Percentiles rank a stretch among this genome's conserved stretches.
These are phyloP conservation scores for Timandra comae DNA, from an alignment of 2,888 invertebrate genomes.

Conservation along the genomic window DNA sequence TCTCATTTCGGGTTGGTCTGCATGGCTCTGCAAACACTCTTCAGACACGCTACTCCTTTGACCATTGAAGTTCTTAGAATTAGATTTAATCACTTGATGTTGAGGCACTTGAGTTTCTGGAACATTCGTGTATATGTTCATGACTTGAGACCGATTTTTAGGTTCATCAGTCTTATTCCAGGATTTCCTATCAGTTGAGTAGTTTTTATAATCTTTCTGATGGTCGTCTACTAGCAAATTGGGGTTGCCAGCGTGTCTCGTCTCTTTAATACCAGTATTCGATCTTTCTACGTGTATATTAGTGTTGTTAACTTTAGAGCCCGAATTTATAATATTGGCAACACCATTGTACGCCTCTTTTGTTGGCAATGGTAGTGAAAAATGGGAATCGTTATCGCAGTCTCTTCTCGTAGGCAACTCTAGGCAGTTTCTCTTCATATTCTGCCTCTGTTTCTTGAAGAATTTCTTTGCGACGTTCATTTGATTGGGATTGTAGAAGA, in stretches of 20 bases:
- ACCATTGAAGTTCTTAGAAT: slow-evolving; percentile 46
- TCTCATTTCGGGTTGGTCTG: slow-evolving; percentile 72
- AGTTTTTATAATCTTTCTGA: slow-evolving; percentile 72
- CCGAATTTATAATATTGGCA: slow-evolving; percentile 80
- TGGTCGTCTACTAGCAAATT: slow-evolving; percentile 80
- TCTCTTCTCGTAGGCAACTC: slow-evolving; percentile 79
- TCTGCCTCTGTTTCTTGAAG: slow-evolving; percentile 89
- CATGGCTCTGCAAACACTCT: slow-evolving; percentile 63
- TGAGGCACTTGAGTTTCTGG: slow-evolving; percentile 79
- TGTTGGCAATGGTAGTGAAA: slow-evolving; percentile 68
- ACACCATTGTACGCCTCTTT: slow-evolving; percentile 70
- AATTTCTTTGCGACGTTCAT: slow-evolving; percentile 95
- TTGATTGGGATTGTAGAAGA: slow-evolving; percentile 95
- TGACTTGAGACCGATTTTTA: slow-evolving; percentile 55
- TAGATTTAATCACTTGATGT: slow-evolving; percentile 71
- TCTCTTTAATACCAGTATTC: slow-evolving; percentile 74
- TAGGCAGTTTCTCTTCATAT: slow-evolving; percentile 84
- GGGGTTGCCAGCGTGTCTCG: slow-evolving; percentile 76
- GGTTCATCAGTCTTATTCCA: slow-evolving; percentile 58
- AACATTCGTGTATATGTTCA: slow-evolving; percentile 80
- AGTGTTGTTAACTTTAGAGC: slow-evolving; percentile 88
- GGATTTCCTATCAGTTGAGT: slow-evolving; percentile 53
- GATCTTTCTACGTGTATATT: slow-evolving; percentile 83
- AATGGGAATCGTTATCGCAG: slow-evolving; percentile 71
- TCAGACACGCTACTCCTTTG: slow-evolving; percentile 64